Evolutionary conservation across 1,140 invertebrate species (phyloP).

Genomic region (Heterodera schachtii): DNA sequence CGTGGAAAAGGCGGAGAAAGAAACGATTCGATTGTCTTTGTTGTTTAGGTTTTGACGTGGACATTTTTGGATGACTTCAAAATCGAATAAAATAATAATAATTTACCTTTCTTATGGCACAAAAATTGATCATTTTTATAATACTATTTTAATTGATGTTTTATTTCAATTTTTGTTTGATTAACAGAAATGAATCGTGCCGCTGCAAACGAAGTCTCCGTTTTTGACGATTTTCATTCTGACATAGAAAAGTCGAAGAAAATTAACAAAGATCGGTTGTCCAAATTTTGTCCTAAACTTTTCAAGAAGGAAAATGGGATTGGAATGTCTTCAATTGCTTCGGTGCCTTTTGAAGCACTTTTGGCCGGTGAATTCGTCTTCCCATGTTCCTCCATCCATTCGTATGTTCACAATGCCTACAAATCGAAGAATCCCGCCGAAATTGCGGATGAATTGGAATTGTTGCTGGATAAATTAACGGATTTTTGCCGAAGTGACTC

Average conservation of each 20-base stretch:
- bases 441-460: not conserved
- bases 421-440: not conserved
- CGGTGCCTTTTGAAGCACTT: not conserved
- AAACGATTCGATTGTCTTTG: not conserved
- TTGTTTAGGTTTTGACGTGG: constrained; percentile 31
- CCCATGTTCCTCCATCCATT: not conserved
- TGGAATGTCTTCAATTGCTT: not conserved
- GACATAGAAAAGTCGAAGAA: not conserved
- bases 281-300: constrained; percentile 2
- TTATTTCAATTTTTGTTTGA: not conserved
- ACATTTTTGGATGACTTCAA: constrained; percentile 27
- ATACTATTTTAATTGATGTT: not conserved
- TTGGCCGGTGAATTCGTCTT: not conserved
- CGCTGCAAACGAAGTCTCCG: not conserved
- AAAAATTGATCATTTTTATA: not conserved
- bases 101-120: not conserved
- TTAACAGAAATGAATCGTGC: constrained; percentile 1
- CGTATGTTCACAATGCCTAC: not conserved
- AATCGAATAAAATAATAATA: constrained; percentile 9
- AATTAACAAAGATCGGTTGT: not conserved
- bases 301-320: constrained; percentile 6
- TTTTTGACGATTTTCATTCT: constrained; percentile 13
- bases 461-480: not conserved
- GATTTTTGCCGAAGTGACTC: not conserved
- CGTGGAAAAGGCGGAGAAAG: not conserved